Base-by-base conservation (phyloP, 2,113 vertebrate genomes). In the Condylura cristata region DNA sequence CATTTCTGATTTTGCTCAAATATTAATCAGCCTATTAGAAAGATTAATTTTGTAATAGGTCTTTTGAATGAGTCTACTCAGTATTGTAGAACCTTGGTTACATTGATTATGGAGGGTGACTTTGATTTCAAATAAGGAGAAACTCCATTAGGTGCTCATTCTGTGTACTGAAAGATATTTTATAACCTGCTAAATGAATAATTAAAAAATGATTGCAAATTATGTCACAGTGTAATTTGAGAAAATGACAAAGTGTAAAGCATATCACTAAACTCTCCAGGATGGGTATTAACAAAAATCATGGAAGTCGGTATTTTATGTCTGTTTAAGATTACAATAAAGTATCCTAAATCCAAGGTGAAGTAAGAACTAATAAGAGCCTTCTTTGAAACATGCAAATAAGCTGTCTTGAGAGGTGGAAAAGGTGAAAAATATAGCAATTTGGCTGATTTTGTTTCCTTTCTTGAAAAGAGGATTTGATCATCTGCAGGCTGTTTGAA, bases 401-500 rank as follows among this genome's bases (percentile, higher is more conserved):
- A 14, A 92, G 83, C 86, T 92, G 39, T 70, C 46, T 75, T 39
- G n/a, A 72, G 34, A 3, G 37, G 78, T 68, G 83, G 75, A 51
- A 75, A 88, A 92, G 56, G 80, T 72, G 71, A 91, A 51, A 58
- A 74, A 90, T 80, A 37, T 14, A 68, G 39, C 58, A 79, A 22
- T 88, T 95, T 91, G 78, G 53, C 82, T 91, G n/a, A 53, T 78
- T 94, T 78, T 91, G n/a, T 87, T 96, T 96, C 72, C 86, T 94
- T 86, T 80, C 46, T 60, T 60, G 53, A 82, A 83, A 48, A 60
- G 80, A 94, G 13, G 74, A 90, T 87, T 92, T 81, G 90, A 88
- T 90, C 85, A 85, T 56, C 51, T 63, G 68, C 93, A 92, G 75
- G 39, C 16, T 5, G 2, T 41, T 14, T 71, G 48, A 88, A 88